Evolutionary conservation across 2,888 invertebrate genomes (phyloP), one percentile per base, ranked within the genome.

Genomic region (Nephrotoma guestfalica): DNA sequence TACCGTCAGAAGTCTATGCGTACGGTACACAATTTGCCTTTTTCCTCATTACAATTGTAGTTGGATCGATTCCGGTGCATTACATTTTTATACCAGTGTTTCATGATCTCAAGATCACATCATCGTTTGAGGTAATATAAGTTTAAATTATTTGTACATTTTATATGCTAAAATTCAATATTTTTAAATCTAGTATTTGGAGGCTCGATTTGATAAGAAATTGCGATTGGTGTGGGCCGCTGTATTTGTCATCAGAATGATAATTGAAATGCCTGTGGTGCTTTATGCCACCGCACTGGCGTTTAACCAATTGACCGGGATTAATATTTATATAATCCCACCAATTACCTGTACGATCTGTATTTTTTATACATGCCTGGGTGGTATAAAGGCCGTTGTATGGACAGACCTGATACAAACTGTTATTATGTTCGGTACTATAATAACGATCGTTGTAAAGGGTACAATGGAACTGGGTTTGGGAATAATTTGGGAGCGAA

Each of bases 41-140:
- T 89, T 93, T 94, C n/a, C 88, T 91, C 9, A 86, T 90, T 30
- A 90, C 90, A 0, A 87, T 91, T 88, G 88, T 89, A 42, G 87
- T 91, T 30, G 91, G 93, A 0, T 91, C 93, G 30, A 93, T 94
- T 1, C 92, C 94, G n/a, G 88, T 94, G 1, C 93, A 83, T 41
- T 83, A 83, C 6, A 41, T 83, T 9, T 83, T 83, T 83, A 41
- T 83, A 2, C 83, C 41, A 40, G 83, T 83, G 13, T 83, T 83
- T 83, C 41, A 41, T 5, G 13, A 83, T 41, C 83, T 83, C 1
- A 83, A 83, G n/a, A 40, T 83, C 6, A 40, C 41, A 41, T 83
- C 83, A 41, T 5, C 41, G n/a, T 83, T 41, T n/a, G 83, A 83
- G 51, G 51, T 57, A 57, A 7, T 6, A 15, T 15, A 18, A 15